Evolutionary conservation across 1,140 invertebrate genomes (phyloP), one percentile per base, ranked within the genome.

Genomic region (Eumaeus atala): DNA sequence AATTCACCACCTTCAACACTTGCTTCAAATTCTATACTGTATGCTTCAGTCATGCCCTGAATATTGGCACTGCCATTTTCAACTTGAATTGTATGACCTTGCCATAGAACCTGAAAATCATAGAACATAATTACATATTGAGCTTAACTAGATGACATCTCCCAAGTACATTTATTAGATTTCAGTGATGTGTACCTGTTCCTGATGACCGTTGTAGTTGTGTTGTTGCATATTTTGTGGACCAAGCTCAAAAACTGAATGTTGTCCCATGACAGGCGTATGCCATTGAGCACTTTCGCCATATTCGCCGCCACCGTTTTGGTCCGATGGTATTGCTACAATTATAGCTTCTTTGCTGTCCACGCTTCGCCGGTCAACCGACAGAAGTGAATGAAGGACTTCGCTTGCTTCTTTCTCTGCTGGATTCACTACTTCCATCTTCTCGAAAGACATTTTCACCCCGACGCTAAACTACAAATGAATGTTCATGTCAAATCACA

Each of bases 331-430:
- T 54, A 88, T 88, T 34, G 85, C 76, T 63, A 88, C 86, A 21
- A 88, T 87, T 50, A 88, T 89, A 18, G 85, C 81, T 58, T 89
- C 88, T 62, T 84, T 89, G 73, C 84, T 90, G 88, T 88, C 89
- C 71, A 77, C 87, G 58, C 75, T 77, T 10, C 85, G 84, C 8
- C 91, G 72, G 66, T 91, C 90, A 49, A 91, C 90, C 9, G 91
- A 91, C 52, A 92, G 74, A 53, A 92, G 74, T 7, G 90, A 90
- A 63, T 91, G 90, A 42, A 92, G 77, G 18, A 92, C 91, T 78
- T 92, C 91, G 70, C 90, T 91, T 3, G 91, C 91, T 77, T 92
- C 91, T 65, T 91, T 91, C 74, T 91, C 91, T 21, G 90, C 90
- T 17, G 84, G 75, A 66, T 88, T 88, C 49, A 85, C 84, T 54